phyloP scores from a whole-genome alignment of 2,113 vertebrate genomes.

The Siniperca chuatsi region DNA sequence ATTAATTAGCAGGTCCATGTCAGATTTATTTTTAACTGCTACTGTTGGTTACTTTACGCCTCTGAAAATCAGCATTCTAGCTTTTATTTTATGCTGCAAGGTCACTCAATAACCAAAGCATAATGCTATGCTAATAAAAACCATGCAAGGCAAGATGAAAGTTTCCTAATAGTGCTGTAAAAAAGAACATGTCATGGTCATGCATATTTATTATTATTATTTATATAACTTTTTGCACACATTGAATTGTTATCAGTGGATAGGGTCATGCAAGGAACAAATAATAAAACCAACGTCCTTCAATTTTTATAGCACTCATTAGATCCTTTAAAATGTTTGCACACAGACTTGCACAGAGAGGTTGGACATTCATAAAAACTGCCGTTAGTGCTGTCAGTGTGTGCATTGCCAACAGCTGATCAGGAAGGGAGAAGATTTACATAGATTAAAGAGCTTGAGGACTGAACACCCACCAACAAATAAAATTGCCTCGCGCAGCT shows the following conservation, averaged over 20 bases:
- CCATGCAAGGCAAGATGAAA: neutral
- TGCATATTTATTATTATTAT: neutral
- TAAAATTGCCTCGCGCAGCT: neutral
- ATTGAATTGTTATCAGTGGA: neutral
- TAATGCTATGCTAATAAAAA: neutral
- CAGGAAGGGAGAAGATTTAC: slow-evolving; percentile 16
- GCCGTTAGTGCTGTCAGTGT: neutral
- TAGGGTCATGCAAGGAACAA: neutral
- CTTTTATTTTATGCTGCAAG: neutral
- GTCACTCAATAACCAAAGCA: no score
- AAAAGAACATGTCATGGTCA: neutral
- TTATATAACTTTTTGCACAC: neutral
- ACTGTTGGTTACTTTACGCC: no score
- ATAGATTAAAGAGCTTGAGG: slow-evolving; percentile 26
- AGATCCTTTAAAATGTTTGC: neutral
- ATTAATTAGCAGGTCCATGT: neutral
- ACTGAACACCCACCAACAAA: slow-evolving; percentile 24
- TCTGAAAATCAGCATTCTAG: neutral
- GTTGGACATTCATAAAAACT: slow-evolving; percentile 7
- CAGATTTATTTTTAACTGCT: no score
- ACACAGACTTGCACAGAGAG: neutral
- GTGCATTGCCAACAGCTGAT: slow-evolving; percentile 21
- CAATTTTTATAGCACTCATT: neutral
- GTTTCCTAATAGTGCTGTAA: neutral
- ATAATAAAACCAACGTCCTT: neutral